Evolutionary conservation across 2,113 vertebrate species (phyloP).

Genomic region (Phocoena sinus): DNA sequence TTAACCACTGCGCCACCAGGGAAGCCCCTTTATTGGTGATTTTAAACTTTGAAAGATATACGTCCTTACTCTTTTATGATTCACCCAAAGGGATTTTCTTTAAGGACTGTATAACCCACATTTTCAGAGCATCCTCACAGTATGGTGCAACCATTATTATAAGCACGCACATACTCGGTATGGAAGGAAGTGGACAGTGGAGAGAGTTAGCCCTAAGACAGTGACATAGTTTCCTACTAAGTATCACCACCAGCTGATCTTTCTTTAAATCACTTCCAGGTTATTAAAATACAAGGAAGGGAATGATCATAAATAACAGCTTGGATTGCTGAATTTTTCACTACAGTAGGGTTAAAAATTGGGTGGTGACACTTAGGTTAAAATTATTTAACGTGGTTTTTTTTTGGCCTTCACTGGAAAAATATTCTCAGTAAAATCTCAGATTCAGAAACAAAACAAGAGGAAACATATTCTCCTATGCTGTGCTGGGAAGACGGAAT

Average conservation of each 20-base stretch:
- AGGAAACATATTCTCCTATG: not conserved
- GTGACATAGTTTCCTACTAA: not conserved
- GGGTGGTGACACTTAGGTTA: not conserved
- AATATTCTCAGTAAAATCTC: not conserved
- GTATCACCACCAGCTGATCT: no score
- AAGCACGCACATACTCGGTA: accelerated
- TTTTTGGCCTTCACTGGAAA: not conserved
- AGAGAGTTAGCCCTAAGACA: no score
- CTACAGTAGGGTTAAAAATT: not conserved
- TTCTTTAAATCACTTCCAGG: not conserved
- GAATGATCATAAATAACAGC: not conserved
- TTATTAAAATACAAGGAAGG: not conserved
- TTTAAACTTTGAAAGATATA: not conserved
- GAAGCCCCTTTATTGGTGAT: not conserved
- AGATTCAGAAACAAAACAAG: not conserved
- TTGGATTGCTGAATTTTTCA: not conserved
- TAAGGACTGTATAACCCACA: not conserved
- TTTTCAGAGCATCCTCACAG: not conserved
- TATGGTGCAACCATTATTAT: accelerated
- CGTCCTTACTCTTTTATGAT: not conserved
- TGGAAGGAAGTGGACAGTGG: not conserved
- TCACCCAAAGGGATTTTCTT: not conserved
- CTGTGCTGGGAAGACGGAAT: not conserved
- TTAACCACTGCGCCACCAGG: no score
- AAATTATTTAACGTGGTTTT: not conserved